A percentile compares a stretch with the other conserved stretches of the same genome.
Evolutionary conservation across 1,140 invertebrate species (phyloP).

Genomic region (Macrobrachium nipponense): DNA sequence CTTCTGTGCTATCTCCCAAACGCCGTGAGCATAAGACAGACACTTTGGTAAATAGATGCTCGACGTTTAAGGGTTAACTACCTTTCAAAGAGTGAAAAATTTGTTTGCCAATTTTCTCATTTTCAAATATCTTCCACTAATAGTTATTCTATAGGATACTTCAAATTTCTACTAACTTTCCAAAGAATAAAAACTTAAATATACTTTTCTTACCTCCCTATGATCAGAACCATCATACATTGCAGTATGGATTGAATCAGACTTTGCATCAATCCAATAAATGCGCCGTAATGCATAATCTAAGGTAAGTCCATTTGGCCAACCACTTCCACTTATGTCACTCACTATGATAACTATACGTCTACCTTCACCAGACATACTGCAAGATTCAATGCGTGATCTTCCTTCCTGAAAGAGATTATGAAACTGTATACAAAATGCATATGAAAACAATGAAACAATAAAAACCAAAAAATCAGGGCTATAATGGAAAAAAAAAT

Average conservation of each 20-base stretch:
- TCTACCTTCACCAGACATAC: slow-evolving; percentile 72
- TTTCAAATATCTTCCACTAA: background rate
- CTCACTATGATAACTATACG: slow-evolving; percentile 68
- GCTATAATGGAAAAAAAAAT: too few relatives aligned
- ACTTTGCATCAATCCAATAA: slow-evolving; percentile 80
- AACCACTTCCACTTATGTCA: slow-evolving; percentile 72
- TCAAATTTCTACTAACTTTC: too few relatives aligned
- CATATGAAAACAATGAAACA: too few relatives aligned
- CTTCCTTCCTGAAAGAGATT: slow-evolving; percentile 48
- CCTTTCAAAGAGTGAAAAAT: too few relatives aligned
- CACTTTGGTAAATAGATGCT: too few relatives aligned
- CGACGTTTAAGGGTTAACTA: too few relatives aligned
- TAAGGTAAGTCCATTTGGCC: slow-evolving; percentile 79
- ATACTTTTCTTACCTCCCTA: slow-evolving; percentile 58
- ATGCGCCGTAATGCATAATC: slow-evolving; percentile 74
- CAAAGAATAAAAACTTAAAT: background rate
- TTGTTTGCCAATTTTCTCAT: too few relatives aligned
- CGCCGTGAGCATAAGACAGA: too few relatives aligned
- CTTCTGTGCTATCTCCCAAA: too few relatives aligned
- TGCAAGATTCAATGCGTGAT: slow-evolving; percentile 69
- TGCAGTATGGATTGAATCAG: slow-evolving; percentile 81
- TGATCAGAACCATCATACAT: slow-evolving; percentile 74
- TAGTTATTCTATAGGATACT: background rate
- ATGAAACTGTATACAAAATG: too few relatives aligned
- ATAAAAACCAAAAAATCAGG: too few relatives aligned